phyloP scores from a whole-genome alignment of 2,113 vertebrate genomes.

The Saccopteryx leptura region DNA sequence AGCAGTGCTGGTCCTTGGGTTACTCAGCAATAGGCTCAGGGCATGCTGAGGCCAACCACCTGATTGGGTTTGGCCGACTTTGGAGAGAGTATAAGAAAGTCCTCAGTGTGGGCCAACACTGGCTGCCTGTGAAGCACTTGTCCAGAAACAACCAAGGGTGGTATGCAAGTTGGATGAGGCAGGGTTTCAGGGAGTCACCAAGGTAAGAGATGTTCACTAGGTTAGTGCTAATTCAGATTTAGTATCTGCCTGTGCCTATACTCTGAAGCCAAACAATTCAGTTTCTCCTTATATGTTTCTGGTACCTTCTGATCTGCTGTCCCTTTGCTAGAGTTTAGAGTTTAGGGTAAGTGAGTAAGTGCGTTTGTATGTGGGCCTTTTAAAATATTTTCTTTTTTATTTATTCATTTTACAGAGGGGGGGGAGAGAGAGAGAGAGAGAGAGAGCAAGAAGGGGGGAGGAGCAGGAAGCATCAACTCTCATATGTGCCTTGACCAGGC shows the following conservation, averaged over 20 bases:
- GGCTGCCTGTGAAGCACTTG: neutral
- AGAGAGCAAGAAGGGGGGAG: too few species aligned
- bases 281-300: neutral
- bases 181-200: neutral
- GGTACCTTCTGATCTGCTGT: neutral
- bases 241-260: neutral
- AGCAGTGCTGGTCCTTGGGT: neutral
- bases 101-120: neutral
- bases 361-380: neutral
- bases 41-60: neutral
- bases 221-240: neutral
- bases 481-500: too few species aligned
- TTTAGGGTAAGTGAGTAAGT: neutral
- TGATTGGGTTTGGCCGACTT: neutral
- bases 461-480: too few species aligned
- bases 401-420: too few species aligned
- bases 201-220: neutral
- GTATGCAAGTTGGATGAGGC: neutral
- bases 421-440: too few species aligned
- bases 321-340: neutral
- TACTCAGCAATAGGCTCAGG: neutral
- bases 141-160: neutral
- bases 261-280: neutral
- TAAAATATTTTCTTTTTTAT: neutral
- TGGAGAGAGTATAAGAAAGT: neutral